A percentile compares a stretch with the other conserved stretches of the same genome.
These are phyloP conservation scores for Malacoraja senta DNA, from an alignment of 2,797 vertebrate genomes.

Conservation along the genomic window DNA sequence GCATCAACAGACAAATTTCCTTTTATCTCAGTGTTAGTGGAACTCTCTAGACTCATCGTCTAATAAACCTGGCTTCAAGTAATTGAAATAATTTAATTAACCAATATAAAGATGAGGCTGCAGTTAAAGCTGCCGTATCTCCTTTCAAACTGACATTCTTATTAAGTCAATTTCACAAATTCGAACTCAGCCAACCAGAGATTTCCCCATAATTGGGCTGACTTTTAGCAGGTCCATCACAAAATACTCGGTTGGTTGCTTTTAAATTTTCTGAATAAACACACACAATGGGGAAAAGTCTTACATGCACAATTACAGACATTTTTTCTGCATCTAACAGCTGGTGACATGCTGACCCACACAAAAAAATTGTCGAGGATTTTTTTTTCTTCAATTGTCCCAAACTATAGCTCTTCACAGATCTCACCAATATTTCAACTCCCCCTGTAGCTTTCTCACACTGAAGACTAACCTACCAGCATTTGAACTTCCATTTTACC, in stretches of 20 bases:
- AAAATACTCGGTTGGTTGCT: conserved; percentile 28
- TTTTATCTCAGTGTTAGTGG: conserved; percentile 38
- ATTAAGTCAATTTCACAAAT: conserved; percentile 39
- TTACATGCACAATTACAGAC: conserved; percentile 29
- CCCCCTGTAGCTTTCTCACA: conserved; percentile 14
- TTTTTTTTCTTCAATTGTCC: conserved; percentile 30
- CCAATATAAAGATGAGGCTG: conserved; percentile 34
- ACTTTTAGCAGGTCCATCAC: conserved; percentile 35
- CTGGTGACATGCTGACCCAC: conserved; percentile 37
- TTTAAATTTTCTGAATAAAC: conserved; percentile 35
- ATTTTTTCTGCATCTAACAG: conserved; percentile 30
- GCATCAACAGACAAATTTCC: conserved; percentile 38
- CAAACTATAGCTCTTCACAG: conserved; percentile 23
- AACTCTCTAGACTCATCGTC: conserved; percentile 30
- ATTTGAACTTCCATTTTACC: conserved; percentile 8
- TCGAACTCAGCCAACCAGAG: conserved; percentile 38
- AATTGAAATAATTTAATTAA: conserved; percentile 39
- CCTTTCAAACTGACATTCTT: conserved; percentile 37
- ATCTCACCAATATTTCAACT: conserved; percentile 29
- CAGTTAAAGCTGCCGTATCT: conserved; percentile 32
- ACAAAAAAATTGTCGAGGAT: conserved; percentile 17
- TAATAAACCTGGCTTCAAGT: conserved; percentile 37
- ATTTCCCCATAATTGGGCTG: conserved; percentile 37
- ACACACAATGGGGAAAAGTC: conserved; percentile 29
- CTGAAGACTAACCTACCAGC: neutral